These are phyloP conservation scores for Cephus pygmeus DNA, from an alignment of 2,888 invertebrate species.

Conservation along the genomic window DNA sequence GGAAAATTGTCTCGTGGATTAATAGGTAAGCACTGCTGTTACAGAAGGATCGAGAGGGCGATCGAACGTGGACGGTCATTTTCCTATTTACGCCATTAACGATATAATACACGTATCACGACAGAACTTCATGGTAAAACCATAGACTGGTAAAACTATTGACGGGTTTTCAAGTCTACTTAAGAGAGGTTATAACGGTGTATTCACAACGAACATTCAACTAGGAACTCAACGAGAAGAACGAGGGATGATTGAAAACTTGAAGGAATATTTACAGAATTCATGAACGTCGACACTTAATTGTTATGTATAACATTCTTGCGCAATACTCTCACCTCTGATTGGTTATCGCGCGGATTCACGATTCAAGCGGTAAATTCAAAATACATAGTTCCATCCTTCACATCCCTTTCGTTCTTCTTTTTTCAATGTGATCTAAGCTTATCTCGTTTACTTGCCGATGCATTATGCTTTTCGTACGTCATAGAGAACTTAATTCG, in stretches of 20 bases:
- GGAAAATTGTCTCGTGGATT: background rate
- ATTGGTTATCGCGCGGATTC: background rate
- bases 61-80: background rate
- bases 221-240: constrained; percentile 17
- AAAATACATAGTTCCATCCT: background rate
- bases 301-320: constrained; percentile 7
- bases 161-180: constrained; percentile 12
- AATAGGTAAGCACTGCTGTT: background rate
- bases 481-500: background rate
- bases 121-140: constrained; percentile 32
- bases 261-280: constrained; percentile 26
- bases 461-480: background rate
- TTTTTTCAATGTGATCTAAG: background rate
- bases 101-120: constrained; percentile 40
- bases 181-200: constrained; percentile 30
- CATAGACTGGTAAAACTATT: constrained; percentile 32
- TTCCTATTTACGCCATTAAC: constrained; percentile 9
- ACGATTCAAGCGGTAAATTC: constrained; percentile 8
- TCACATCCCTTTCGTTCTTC: background rate
- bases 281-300: background rate
- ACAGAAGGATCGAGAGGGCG: background rate
- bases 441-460: background rate
- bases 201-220: constrained; percentile 21
- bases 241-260: constrained; percentile 14
- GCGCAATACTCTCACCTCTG: background rate